Conservation (phyloP, 1,140 invertebrate genomes). For the Amyelois transitella region DNA sequence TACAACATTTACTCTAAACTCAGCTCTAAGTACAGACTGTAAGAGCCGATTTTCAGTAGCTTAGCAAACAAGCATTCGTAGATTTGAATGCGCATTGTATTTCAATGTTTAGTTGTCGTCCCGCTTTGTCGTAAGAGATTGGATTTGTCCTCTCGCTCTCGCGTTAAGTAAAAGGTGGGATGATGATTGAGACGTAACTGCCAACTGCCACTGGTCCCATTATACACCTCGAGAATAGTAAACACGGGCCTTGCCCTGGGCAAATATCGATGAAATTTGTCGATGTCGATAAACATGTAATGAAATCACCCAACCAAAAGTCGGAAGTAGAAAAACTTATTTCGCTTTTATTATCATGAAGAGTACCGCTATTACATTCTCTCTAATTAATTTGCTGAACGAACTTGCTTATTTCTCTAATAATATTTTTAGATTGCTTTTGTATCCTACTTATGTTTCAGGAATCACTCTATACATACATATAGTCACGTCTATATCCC, state of each 20-base stretch:
- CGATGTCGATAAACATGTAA: conserved; percentile 23
- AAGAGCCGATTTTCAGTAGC: conserved; percentile 13
- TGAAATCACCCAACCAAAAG: too few relatives aligned
- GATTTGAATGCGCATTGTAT: conserved; percentile 39
- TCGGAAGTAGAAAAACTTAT: too few relatives aligned
- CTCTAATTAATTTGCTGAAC: too few relatives aligned
- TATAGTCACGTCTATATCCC: too few relatives aligned
- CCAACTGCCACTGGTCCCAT: conserved; percentile 71
- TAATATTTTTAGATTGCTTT: too few relatives aligned
- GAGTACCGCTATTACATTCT: too few relatives aligned
- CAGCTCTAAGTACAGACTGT: conserved; percentile 6
- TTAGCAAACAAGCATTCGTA: conserved; percentile 14
- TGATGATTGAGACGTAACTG: conserved; percentile 70
- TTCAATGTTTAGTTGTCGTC: conserved; percentile 44
- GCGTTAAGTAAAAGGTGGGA: conserved; percentile 63
- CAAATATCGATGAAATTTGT: conserved; percentile 17
- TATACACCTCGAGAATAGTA: conserved; percentile 57
- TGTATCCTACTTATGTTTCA: too few relatives aligned
- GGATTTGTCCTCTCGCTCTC: conserved; percentile 33
- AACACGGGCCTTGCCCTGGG: conserved; percentile 26
- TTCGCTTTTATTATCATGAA: too few relatives aligned
- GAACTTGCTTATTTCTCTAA: too few relatives aligned
- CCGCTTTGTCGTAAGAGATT: conserved; percentile 11
- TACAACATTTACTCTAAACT: conserved; percentile 3
- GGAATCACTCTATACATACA: too few relatives aligned